Percentiles rank a stretch among this genome's conserved stretches.
phyloP scores from a whole-genome alignment of 2,113 vertebrate species.

The Cyprinus carpio region DNA sequence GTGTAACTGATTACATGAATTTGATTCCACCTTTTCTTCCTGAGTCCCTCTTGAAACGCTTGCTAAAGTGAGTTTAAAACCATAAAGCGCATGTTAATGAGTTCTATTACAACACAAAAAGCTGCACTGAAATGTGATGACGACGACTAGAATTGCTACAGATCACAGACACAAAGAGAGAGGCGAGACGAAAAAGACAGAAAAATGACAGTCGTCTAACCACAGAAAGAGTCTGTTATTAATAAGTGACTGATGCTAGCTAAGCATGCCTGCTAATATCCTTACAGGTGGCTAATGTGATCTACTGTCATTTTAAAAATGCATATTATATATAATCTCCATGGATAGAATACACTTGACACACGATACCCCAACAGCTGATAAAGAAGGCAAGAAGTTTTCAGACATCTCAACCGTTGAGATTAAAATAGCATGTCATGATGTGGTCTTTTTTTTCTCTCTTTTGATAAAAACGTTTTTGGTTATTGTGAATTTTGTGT shows the following conservation, averaged over 20 bases:
- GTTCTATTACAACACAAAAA: slow-evolving; percentile 44
- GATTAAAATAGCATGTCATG: slow-evolving; percentile 21
- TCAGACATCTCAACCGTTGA: slow-evolving; percentile 31
- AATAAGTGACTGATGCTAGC: slow-evolving; percentile 69
- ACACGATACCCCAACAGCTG: slow-evolving; percentile 72
- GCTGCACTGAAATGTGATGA: slow-evolving; percentile 36
- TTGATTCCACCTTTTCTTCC: slow-evolving; percentile 14
- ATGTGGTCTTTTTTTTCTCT: not conserved
- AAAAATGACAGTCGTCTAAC: slow-evolving; percentile 59
- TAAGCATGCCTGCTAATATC: slow-evolving; percentile 77
- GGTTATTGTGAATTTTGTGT: not conserved
- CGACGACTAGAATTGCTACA: slow-evolving; percentile 15
- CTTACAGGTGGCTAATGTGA: slow-evolving; percentile 71
- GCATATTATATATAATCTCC: slow-evolving; percentile 70
- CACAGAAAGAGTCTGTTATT: slow-evolving; percentile 62
- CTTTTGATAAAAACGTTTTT: slow-evolving; percentile 4
- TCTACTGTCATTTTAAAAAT: slow-evolving; percentile 69
- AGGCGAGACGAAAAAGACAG: slow-evolving; percentile 38
- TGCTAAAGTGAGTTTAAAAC: not conserved
- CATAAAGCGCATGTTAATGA: not conserved
- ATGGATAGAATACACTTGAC: slow-evolving; percentile 69
- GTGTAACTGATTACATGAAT: not conserved
- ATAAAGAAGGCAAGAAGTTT: slow-evolving; percentile 49
- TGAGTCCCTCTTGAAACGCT: slow-evolving; percentile 1
- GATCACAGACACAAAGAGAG: slow-evolving; percentile 16